phyloP scores from a whole-genome alignment of 1,140 invertebrate species.

The Geopemphigus sp. region DNA sequence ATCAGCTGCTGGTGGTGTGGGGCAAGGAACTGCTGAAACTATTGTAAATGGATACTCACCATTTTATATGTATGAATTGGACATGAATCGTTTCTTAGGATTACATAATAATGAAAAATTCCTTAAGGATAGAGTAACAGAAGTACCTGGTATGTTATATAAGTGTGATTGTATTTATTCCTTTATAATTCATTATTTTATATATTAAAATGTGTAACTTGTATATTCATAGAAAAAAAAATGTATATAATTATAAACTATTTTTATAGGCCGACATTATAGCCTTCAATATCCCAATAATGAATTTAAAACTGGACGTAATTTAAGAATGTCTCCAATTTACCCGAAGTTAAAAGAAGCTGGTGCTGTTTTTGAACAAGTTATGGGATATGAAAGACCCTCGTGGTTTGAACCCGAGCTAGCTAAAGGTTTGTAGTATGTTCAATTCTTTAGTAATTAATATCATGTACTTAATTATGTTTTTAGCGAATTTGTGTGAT shows the following conservation, averaged over 20 bases:
- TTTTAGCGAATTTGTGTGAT: constrained; percentile 29
- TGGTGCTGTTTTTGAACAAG: constrained; percentile 96
- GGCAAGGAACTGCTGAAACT: constrained; percentile 82
- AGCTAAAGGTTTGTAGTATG: constrained; percentile 7
- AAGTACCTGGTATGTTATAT: constrained; percentile 75
- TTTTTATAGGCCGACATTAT: constrained; percentile 68
- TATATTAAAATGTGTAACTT: background rate
- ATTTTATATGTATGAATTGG: constrained; percentile 87
- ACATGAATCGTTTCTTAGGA: constrained; percentile 88
- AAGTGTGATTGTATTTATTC: background rate
- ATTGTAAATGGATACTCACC: constrained; percentile 79
- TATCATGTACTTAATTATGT: background rate
- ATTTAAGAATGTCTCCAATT: constrained; percentile 92
- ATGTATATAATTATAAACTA: background rate
- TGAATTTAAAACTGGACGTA: constrained; percentile 84
- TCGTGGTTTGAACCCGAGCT: constrained; percentile 76
- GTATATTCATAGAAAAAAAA: background rate
- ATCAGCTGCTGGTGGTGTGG: constrained; percentile 90
- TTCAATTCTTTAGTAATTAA: background rate
- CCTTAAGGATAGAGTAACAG: constrained; percentile 85
- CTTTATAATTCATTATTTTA: background rate
- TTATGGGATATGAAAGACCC: constrained; percentile 97
- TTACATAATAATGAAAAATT: constrained; percentile 96
- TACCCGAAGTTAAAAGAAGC: constrained; percentile 87
- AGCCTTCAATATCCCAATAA: constrained; percentile 78